phyloP scores from a whole-genome alignment of 64 coral and sea anemone species.

The Pachyseris speciosa region DNA sequence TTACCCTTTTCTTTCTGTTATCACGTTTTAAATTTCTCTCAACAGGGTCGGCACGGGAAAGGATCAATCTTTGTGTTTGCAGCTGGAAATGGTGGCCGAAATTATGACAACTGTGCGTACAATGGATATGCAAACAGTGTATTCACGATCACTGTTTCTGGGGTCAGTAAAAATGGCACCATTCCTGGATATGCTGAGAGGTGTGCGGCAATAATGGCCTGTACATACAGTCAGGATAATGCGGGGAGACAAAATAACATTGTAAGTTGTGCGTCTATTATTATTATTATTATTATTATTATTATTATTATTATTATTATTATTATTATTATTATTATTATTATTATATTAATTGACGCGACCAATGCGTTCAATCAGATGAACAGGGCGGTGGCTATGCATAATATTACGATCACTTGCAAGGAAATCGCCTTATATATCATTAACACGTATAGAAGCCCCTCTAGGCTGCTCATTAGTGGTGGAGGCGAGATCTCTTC shows the following conservation, averaged over 20 bases:
- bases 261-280: neutral
- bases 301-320: too few species aligned
- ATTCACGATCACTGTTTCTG: constrained; percentile 33
- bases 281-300: too few species aligned
- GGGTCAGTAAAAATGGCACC: constrained; percentile 28
- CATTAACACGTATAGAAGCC: too few species aligned
- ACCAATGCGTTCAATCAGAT: too few species aligned
- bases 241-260: neutral
- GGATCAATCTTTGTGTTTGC: constrained; percentile 66
- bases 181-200: constrained; percentile 49
- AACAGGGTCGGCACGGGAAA: constrained; percentile 34
- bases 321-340: too few species aligned
- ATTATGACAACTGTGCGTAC: constrained; percentile 61
- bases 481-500: too few species aligned
- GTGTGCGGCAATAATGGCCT: constrained; percentile 32
- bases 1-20: neutral
- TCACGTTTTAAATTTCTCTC: neutral
- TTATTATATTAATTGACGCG: too few species aligned
- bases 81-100: constrained; percentile 39
- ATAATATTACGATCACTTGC: too few species aligned
- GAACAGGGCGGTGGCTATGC: too few species aligned
- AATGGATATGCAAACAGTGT: constrained; percentile 54
- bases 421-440: too few species aligned
- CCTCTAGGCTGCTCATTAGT: too few species aligned
- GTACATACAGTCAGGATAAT: constrained; percentile 42